These are phyloP conservation scores for Drosophila orena DNA, from an alignment of 1,140 invertebrate species.

Conservation along the genomic window DNA sequence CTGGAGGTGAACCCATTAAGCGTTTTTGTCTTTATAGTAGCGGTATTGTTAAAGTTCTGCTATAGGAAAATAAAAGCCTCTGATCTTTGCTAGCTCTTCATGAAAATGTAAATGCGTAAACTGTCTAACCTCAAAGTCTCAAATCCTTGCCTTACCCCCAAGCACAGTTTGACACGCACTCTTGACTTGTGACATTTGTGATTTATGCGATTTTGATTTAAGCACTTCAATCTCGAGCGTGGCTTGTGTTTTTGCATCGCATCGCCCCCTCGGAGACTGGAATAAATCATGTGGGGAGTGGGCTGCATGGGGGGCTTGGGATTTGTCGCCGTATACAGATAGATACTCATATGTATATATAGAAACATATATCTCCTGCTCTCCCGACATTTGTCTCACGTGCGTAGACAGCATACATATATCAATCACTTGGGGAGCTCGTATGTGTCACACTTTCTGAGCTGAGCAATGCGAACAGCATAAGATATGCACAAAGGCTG, in stretches of 20 bases:
- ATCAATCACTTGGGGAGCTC: slow-evolving; percentile 64
- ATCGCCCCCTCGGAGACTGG: slow-evolving; percentile 23
- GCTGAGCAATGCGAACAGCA: slow-evolving; percentile 56
- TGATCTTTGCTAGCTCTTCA: slow-evolving; percentile 4
- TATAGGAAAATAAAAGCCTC: neutral
- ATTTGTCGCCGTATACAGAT: slow-evolving; percentile 17
- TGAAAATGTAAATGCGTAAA: neutral
- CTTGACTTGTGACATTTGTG: slow-evolving; percentile 55
- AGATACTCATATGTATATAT: too few relatives aligned
- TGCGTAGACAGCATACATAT: slow-evolving; percentile 50
- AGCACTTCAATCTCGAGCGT: slow-evolving; percentile 43
- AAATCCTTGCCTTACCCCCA: neutral
- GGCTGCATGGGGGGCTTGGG: slow-evolving; percentile 17
- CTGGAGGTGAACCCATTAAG: slow-evolving; percentile 26
- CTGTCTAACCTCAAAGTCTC: neutral
- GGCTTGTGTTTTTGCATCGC: slow-evolving; percentile 25
- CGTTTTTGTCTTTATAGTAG: slow-evolving; percentile 3
- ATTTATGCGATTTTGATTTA: slow-evolving; percentile 69
- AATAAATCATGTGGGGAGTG: slow-evolving; percentile 68
- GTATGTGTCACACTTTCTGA: slow-evolving; percentile 53
- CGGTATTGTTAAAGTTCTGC: slow-evolving; percentile 16
- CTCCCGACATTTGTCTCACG: slow-evolving; percentile 42
- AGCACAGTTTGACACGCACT: slow-evolving; percentile 44
- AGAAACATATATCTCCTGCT: slow-evolving; percentile 5
- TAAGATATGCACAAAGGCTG: slow-evolving; percentile 48